Percentiles rank a stretch among this genome's conserved stretches.
Evolutionary conservation across 2,113 vertebrate species (phyloP).

Genomic region (Labeo rohita): DNA sequence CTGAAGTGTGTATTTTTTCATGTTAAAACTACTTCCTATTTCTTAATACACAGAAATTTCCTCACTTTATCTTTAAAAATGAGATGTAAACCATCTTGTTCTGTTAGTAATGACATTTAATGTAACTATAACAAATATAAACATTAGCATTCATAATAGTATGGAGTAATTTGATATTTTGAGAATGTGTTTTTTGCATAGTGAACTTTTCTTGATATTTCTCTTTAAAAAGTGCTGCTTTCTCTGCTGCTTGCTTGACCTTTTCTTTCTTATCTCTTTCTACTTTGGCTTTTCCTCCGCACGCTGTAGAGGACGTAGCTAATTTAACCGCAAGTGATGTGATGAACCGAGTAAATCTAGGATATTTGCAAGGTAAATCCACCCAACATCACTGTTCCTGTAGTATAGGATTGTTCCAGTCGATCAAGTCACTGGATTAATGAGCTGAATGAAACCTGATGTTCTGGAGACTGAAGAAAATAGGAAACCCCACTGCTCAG

Average conservation of each 20-base stretch:
- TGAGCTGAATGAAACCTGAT: background rate
- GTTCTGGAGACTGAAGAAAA: background rate
- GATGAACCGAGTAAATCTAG: slow-evolving; percentile 99
- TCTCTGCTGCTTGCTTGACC: slow-evolving; percentile 75
- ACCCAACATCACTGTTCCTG: slow-evolving; percentile 61
- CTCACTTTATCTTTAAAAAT: background rate
- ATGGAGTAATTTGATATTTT: background rate
- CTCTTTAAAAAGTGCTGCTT: slow-evolving; percentile 42
- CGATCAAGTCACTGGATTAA: slow-evolving; percentile 25
- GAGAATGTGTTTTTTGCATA: slow-evolving; percentile 22
- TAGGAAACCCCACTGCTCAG: background rate
- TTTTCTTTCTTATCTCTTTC: slow-evolving; percentile 76
- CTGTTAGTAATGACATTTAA: background rate
- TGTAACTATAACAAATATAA: background rate
- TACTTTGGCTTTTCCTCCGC: slow-evolving; percentile 77
- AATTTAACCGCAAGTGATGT: slow-evolving; percentile 99
- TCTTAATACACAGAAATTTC: background rate
- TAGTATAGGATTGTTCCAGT: slow-evolving; percentile 47
- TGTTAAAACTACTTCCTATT: background rate
- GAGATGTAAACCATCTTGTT: background rate
- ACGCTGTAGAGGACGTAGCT: slow-evolving; percentile 98
- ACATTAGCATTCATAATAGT: background rate
- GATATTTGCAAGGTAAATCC: slow-evolving; percentile 99
- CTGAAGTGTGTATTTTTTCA: background rate
- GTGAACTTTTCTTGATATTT: slow-evolving; percentile 8